phyloP scores from a whole-genome alignment of 2,888 invertebrate species.

The Cryptophagus acutangulus region DNA sequence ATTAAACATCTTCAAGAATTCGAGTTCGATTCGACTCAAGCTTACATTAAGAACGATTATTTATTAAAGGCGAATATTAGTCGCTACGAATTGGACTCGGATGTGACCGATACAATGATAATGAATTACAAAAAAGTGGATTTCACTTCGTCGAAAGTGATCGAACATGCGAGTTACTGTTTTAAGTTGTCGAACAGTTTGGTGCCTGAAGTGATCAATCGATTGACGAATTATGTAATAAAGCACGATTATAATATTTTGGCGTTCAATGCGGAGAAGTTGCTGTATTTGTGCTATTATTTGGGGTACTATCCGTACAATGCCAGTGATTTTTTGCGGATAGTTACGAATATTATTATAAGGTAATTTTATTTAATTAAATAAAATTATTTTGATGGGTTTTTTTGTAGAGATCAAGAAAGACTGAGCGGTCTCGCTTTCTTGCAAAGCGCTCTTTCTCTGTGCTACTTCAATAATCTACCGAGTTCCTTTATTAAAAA shows the following conservation, averaged over 20 bases:
- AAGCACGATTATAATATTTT: conserved; percentile 46
- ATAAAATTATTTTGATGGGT: conserved; percentile 12
- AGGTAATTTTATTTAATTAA: conserved; percentile 41
- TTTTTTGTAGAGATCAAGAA: conserved; percentile 51
- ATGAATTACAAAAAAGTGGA: conserved; percentile 38
- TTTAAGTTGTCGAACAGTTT: conserved; percentile 45
- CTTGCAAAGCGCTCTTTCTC: conserved; percentile 51
- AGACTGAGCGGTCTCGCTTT: conserved; percentile 52
- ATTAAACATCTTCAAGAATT: not conserved
- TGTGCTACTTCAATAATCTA: conserved; percentile 53
- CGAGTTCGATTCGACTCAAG: conserved; percentile 15
- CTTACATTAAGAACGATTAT: conserved; percentile 14
- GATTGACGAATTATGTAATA: conserved; percentile 48
- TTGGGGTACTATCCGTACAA: conserved; percentile 51
- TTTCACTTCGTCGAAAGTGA: conserved; percentile 47
- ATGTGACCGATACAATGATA: conserved; percentile 42
- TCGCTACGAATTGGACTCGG: conserved; percentile 40
- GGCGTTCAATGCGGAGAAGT: conserved; percentile 52
- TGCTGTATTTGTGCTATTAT: conserved; percentile 50
- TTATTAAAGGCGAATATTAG: conserved; percentile 35
- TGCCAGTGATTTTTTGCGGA: conserved; percentile 41
- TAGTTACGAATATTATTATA: conserved; percentile 45
- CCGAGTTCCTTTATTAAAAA: conserved; percentile 51
- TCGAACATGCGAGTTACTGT: conserved; percentile 48
- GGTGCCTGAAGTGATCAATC: conserved; percentile 49